Evolutionary conservation across 2,113 vertebrate genomes (phyloP).

Genomic region (Nycticorax nycticorax): DNA sequence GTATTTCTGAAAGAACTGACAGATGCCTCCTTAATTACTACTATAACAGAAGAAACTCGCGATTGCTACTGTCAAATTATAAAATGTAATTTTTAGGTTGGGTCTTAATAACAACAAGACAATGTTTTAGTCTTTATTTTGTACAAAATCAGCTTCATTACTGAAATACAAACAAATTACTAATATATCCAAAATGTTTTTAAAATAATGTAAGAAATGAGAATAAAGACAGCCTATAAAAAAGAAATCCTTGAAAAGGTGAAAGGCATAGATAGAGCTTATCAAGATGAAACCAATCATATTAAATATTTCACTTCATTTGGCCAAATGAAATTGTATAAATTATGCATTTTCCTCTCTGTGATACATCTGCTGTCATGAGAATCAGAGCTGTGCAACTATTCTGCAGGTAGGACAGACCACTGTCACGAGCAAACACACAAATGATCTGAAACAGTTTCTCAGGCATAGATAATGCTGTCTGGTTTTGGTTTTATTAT

Average conservation of each 20-base stretch:
- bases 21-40: neutral
- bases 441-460: neutral
- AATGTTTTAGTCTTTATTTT: neutral
- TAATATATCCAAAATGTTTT: neutral
- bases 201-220: neutral
- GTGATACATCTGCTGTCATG: neutral
- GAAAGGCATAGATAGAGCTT: neutral
- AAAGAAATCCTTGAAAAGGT: neutral
- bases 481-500: neutral
- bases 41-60: neutral
- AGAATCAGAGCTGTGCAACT: neutral
- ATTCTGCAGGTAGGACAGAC: neutral
- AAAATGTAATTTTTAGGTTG: neutral
- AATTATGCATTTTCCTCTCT: neutral
- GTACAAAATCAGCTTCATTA: neutral
- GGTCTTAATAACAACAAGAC: neutral
- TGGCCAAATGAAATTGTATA: neutral
- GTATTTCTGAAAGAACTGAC: neutral
- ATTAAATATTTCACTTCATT: neutral
- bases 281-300: neutral
- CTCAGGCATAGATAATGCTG: neutral
- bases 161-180: neutral
- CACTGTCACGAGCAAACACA: neutral
- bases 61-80: neutral
- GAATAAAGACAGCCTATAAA: neutral